Evolutionary conservation across 1,140 invertebrate species (phyloP), one percentile per base, ranked within the genome.

Genomic region (Stenopsyche tienmushanensis): DNA sequence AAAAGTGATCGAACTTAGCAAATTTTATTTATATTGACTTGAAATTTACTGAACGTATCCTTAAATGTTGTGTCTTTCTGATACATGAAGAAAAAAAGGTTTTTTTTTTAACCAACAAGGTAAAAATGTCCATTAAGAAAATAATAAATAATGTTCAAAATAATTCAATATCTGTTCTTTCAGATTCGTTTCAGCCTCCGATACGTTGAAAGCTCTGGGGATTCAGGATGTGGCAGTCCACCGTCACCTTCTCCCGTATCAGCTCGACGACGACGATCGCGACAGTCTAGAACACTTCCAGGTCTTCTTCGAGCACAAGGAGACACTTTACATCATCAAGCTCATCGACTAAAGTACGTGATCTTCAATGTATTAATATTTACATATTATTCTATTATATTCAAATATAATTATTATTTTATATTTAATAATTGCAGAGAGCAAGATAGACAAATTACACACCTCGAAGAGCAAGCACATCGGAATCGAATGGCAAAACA

Each of bases 381-480:
- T 59, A 39, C 29, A 60, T 62, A 18, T 44, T 65, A 44, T 58
- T 42, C 21, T 1, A 41, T 3, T 41, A 24, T 54, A 53, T 52
- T 29, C 23, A 53, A 55, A 62, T 34, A 58, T 44, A 10, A 44
- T 44, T 10, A n/a, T 65, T 18, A 64, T 50, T 39, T 0, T 55
- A 3, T 55, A 41, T n/a, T 49, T 20, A 57, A 52, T 65, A 70
- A 72, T 47, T 83, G 47, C 82, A 89, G 86, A 65, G 87, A 92
- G 67, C 89, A 90, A 73, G 91, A 93, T 72, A 84, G 86, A 68
- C 83, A 90, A 70, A 93, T 93, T 67, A 85, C 87, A 24, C 82
- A 84, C 59, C 83, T 90, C 68, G 91, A 93, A 80, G 86, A 90
- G 62, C 85, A 89, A 67, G 86, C 89, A 45, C 91, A 93, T 74